Percentiles rank a stretch among this genome's conserved stretches.
Evolutionary conservation across 2,797 vertebrate genomes (phyloP).

Genomic region (Loriculus beryllinus): DNA sequence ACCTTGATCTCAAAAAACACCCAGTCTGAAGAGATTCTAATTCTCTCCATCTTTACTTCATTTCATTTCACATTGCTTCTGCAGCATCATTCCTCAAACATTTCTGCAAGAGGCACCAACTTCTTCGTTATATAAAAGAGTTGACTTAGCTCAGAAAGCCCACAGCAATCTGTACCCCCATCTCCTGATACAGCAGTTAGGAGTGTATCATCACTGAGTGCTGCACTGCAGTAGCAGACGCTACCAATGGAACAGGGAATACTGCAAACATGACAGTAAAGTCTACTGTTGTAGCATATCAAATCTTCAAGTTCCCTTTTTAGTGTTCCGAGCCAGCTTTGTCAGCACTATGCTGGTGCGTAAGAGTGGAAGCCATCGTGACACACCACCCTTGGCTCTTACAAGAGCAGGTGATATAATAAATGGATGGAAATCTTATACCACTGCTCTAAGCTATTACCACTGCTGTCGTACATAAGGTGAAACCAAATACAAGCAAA

Average conservation of each 20-base stretch:
- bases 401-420: not conserved
- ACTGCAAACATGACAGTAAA: not conserved
- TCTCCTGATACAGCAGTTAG: not conserved
- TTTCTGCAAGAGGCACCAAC: not conserved
- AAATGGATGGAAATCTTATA: not conserved
- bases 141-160: not conserved
- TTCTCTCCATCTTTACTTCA: not conserved
- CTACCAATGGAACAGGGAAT: not conserved
- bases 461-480: not conserved
- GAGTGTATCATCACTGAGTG: not conserved
- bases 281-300: not conserved
- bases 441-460: not conserved
- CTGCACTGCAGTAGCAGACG: conserved; percentile 51
- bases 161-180: not conserved
- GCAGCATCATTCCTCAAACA: not conserved
- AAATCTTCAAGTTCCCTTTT: not conserved
- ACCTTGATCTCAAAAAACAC: not conserved
- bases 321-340: not conserved
- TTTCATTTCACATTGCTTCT: not conserved
- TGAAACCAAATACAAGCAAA: not conserved
- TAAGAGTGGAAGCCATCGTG: not conserved
- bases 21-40: not conserved
- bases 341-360: not conserved
- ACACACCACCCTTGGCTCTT: not conserved
- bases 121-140: not conserved